Evolutionary conservation across 2,797 vertebrate genomes (phyloP).

Genomic region (Pristis pectinata): DNA sequence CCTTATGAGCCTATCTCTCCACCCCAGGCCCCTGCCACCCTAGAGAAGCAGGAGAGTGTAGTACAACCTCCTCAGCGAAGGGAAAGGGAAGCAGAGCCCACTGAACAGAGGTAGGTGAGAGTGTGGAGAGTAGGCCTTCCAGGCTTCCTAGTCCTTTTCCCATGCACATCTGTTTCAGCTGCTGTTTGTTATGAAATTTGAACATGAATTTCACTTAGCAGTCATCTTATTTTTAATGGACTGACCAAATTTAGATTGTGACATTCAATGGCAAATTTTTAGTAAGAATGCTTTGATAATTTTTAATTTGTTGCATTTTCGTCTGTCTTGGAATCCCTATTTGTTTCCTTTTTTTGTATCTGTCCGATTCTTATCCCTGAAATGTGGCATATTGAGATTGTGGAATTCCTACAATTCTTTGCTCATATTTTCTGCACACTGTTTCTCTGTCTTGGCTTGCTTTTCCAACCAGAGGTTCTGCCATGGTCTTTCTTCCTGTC

Average conservation of each 20-base stretch:
- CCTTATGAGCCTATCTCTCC: conserved; percentile 95
- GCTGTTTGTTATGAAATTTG: neutral
- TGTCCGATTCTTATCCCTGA: neutral
- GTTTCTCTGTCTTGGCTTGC: neutral
- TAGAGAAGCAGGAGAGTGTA: conserved; percentile 79
- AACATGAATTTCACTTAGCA: neutral
- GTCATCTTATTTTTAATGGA: too few species aligned
- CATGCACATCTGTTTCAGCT: neutral
- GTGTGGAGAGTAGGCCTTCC: too few species aligned
- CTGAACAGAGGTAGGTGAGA: conserved; percentile 78
- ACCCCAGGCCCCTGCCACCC: conserved; percentile 75
- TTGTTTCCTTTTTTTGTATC: neutral
- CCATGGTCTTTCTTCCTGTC: neutral
- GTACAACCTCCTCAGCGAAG: conserved; percentile 72
- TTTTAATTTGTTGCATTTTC: neutral
- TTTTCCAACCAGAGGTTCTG: neutral
- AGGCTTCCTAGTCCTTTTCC: neutral
- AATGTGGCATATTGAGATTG: neutral
- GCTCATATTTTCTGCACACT: neutral
- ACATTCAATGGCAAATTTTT: neutral
- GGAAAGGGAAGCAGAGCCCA: conserved; percentile 64
- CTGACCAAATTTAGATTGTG: neutral
- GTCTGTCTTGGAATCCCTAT: too few species aligned
- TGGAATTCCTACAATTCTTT: neutral
- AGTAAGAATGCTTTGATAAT: neutral